Base-by-base conservation (phyloP, 2,113 vertebrate species). In the Prochilodus magdalenae region DNA sequence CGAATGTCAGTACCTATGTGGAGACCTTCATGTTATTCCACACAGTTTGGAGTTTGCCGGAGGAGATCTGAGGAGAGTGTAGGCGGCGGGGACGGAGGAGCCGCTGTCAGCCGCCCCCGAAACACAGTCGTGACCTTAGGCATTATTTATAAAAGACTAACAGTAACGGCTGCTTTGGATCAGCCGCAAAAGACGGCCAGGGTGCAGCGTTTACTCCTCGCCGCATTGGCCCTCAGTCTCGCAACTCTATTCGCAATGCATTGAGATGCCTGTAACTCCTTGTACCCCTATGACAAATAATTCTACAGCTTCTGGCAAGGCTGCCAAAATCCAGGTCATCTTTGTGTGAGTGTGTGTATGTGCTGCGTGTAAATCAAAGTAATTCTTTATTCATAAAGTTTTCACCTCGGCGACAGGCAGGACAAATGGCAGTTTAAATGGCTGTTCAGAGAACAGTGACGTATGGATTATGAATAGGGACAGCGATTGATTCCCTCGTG, bases 401-500 rank as follows among this genome's bases (percentile, higher is more conserved):
- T 86, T 81, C 74, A 86, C 77, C 72, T 81, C 40, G 51, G 51
- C 26, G 85, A 78, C 70, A 71, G 40, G 59, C 26, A 80, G 67
- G 78, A 86, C 74, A 86, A 86, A 86, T 77, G 70, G 66, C 51
- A 76, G 77, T 81, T 83, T 86, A 84, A 84, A 86, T 78, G 78
- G 63, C 85, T 86, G 85, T 80, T 74, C 78, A 47, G 51, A 59
- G 30, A 83, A 77, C 77, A 74, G 69, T 87, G 86, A 87, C 70
- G 84, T 87, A 81, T 85, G 84, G 86, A 87, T 85, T 87, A 87
- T 83, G 84, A 87, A 87, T 81, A 87, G 86, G 82, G 86, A 87
- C 81, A 83, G 74, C 83, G 78, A 87, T 85, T 87, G 83, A 87
- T 87, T 87, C 77, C 73, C 80, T 44, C 24, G 74, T 49, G 77